These are phyloP conservation scores for Clarias batrachus DNA, from an alignment of 2,113 vertebrate species.

Conservation along the genomic window DNA sequence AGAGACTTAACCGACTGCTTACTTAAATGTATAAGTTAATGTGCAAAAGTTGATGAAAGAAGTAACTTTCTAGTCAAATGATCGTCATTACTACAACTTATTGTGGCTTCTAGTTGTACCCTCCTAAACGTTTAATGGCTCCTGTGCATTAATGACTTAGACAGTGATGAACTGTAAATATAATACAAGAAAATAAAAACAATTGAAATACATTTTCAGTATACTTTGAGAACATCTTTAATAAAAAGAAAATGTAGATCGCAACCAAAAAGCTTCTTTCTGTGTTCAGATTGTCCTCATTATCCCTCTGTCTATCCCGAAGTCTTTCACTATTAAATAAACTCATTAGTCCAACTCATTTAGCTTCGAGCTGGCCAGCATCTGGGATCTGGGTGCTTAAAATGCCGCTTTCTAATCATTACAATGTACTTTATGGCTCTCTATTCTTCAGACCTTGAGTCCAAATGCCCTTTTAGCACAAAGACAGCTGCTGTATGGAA, in stretches of 20 bases:
- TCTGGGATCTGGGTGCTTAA: background rate
- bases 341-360: background rate
- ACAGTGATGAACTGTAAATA: background rate
- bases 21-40: background rate
- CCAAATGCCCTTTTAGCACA: background rate
- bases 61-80: background rate
- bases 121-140: background rate
- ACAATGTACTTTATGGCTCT: conserved; percentile 1
- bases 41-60: background rate
- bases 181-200: background rate
- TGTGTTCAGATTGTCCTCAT: background rate
- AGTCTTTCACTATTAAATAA: background rate
- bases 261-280: background rate
- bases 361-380: background rate
- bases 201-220: background rate
- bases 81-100: background rate
- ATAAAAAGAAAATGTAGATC: background rate
- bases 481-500: conserved; percentile 4
- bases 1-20: background rate
- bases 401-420: conserved; percentile 3
- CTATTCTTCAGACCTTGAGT: background rate
- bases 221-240: background rate
- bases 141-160: background rate
- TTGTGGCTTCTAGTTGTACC: background rate
- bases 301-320: background rate